phyloP scores from a whole-genome alignment of 2,888 invertebrate species.

The Rhagium mordax region DNA sequence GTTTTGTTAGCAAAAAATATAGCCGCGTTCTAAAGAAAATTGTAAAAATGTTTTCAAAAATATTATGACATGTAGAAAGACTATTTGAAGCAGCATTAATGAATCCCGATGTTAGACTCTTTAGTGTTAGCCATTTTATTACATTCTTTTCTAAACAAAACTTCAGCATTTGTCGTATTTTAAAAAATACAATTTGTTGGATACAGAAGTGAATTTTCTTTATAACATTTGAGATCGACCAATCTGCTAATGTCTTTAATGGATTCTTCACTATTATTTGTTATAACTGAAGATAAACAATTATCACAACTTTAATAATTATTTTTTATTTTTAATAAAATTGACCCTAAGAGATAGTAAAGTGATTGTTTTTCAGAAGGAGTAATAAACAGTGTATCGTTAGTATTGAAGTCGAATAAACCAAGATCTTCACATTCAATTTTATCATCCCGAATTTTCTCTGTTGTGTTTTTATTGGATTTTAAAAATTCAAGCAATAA shows the following conservation, averaged over 20 bases:
- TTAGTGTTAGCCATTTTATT: too few relatives aligned
- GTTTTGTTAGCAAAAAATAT: too few relatives aligned
- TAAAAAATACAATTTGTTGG: background rate
- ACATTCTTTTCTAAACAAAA: background rate
- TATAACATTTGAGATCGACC: background rate
- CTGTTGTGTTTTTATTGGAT: too few relatives aligned
- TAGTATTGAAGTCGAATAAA: background rate
- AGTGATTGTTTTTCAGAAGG: background rate
- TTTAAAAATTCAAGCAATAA: too few relatives aligned
- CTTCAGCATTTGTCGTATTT: background rate
- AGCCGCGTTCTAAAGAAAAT: too few relatives aligned
- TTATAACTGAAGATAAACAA: background rate
- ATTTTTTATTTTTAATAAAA: constrained; percentile 5
- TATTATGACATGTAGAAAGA: too few relatives aligned
- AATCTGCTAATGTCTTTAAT: background rate
- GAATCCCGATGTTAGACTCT: too few relatives aligned
- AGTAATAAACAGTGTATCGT: background rate
- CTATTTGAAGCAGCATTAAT: too few relatives aligned
- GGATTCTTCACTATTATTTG: background rate
- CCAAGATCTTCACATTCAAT: background rate
- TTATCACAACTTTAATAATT: background rate
- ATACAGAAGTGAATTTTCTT: background rate
- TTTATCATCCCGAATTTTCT: too few relatives aligned
- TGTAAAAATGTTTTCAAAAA: too few relatives aligned
- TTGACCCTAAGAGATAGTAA: background rate